Conservation (phyloP, 2,888 invertebrate genomes). For the Carabus problematicus region DNA sequence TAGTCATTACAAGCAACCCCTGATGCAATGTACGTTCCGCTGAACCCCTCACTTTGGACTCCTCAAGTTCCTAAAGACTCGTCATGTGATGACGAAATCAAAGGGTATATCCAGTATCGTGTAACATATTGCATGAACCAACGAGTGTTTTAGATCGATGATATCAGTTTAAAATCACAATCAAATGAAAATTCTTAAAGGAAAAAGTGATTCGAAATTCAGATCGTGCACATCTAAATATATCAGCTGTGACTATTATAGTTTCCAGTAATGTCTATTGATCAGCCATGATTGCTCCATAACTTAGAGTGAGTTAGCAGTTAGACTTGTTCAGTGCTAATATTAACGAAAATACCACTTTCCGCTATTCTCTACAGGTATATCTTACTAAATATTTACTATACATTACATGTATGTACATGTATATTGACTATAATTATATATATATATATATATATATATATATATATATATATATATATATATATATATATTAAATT, state of each 20-base stretch:
- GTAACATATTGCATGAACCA: neutral
- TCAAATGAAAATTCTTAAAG: slow-evolving; percentile 21
- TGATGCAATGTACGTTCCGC: too few relatives aligned
- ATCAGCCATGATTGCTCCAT: neutral
- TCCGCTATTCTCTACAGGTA: too few relatives aligned
- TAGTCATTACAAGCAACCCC: too few relatives aligned
- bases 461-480: slow-evolving; percentile 5
- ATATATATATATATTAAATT: neutral
- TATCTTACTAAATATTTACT: too few relatives aligned
- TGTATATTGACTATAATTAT: too few relatives aligned
- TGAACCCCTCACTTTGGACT: too few relatives aligned
- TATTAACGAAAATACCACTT: too few relatives aligned
- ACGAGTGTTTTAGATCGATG: slow-evolving; percentile 30
- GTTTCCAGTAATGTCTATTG: slow-evolving; percentile 4
- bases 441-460: too few relatives aligned
- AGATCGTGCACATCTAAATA: slow-evolving; percentile 17
- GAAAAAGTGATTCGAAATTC: slow-evolving; percentile 29
- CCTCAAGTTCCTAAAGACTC: too few relatives aligned
- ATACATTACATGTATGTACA: too few relatives aligned
- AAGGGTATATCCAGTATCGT: slow-evolving; percentile 2
- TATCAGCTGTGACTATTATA: neutral
- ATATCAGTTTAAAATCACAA: slow-evolving; percentile 28
- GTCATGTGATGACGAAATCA: slow-evolving; percentile 17
- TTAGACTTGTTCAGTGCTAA: too few relatives aligned
- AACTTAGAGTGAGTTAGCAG: too few relatives aligned